phyloP scores from a whole-genome alignment of 2,113 vertebrate genomes.

The Alethe diademata region DNA sequence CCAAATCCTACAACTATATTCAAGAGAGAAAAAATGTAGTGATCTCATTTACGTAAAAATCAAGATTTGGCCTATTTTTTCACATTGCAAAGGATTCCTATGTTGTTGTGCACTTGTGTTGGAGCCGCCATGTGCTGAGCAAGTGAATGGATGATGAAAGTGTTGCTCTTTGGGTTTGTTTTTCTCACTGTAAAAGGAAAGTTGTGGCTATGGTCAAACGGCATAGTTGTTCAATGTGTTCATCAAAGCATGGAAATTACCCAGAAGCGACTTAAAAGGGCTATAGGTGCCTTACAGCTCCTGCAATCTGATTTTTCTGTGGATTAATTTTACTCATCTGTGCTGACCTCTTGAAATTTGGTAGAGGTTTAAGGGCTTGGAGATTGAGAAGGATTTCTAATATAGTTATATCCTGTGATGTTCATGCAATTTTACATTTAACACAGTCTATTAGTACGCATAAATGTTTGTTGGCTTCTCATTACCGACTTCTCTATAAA shows the following conservation, averaged over 20 bases:
- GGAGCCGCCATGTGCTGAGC: background rate
- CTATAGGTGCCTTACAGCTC: background rate
- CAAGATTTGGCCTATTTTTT: background rate
- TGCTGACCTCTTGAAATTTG: background rate
- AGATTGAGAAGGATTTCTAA: background rate
- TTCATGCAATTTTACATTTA: background rate
- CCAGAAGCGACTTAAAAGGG: background rate
- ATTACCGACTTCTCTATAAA: background rate
- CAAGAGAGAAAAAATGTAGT: background rate
- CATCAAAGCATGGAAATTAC: background rate
- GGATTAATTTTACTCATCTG: background rate
- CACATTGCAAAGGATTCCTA: background rate
- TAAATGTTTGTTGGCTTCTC: background rate
- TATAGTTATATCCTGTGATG: background rate
- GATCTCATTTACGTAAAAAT: background rate
- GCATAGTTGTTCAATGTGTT: background rate
- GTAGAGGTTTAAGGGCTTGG: background rate
- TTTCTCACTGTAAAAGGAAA: conserved; percentile 2
- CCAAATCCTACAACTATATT: background rate
- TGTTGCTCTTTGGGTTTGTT: background rate
- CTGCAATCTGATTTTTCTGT: background rate
- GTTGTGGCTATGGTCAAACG: background rate
- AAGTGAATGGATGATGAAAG: background rate
- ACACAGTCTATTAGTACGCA: background rate
- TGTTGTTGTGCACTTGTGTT: background rate